Percentiles rank a stretch among this genome's conserved stretches.
Evolutionary conservation across 1,140 invertebrate genomes (phyloP).

Genomic region (Euwallacea similis): DNA sequence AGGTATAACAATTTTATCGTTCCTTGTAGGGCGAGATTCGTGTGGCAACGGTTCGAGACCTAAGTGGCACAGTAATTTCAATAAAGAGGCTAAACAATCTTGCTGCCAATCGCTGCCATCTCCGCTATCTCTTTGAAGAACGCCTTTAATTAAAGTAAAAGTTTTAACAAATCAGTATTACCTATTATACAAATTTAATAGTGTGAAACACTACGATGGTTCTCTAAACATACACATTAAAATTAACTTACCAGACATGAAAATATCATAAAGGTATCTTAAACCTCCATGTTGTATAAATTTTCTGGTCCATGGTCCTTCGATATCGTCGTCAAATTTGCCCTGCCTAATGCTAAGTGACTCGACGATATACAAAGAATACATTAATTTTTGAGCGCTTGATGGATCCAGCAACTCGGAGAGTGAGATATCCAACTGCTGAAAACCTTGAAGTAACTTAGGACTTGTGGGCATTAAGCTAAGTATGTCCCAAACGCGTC

Average conservation of each 20-base stretch:
- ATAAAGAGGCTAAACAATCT: constrained; percentile 84
- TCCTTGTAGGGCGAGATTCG: constrained; percentile 49
- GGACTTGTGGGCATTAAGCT: constrained; percentile 89
- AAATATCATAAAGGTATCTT: constrained; percentile 86
- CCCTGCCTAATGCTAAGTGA: constrained; percentile 54
- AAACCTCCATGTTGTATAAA: constrained; percentile 88
- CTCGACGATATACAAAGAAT: constrained; percentile 91
- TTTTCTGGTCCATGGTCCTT: constrained; percentile 67
- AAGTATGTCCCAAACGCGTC: constrained; percentile 91
- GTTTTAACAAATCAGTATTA: not conserved
- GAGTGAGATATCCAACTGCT: constrained; percentile 67
- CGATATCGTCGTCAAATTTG: constrained; percentile 41
- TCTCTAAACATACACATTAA: not conserved
- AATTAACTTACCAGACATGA: constrained; percentile 72
- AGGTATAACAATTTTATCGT: constrained; percentile 50
- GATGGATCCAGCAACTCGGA: constrained; percentile 79
- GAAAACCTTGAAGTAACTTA: constrained; percentile 80
- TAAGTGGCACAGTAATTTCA: constrained; percentile 83
- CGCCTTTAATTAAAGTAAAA: constrained; percentile 24
- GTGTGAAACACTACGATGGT: not conserved
- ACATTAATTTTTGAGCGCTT: constrained; percentile 92
- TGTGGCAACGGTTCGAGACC: constrained; percentile 66
- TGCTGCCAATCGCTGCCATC: constrained; percentile 90
- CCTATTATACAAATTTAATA: not conserved
- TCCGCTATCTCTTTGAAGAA: constrained; percentile 65